phyloP scores from a whole-genome alignment of 2,888 invertebrate species.

The Napeogenes inachia region DNA sequence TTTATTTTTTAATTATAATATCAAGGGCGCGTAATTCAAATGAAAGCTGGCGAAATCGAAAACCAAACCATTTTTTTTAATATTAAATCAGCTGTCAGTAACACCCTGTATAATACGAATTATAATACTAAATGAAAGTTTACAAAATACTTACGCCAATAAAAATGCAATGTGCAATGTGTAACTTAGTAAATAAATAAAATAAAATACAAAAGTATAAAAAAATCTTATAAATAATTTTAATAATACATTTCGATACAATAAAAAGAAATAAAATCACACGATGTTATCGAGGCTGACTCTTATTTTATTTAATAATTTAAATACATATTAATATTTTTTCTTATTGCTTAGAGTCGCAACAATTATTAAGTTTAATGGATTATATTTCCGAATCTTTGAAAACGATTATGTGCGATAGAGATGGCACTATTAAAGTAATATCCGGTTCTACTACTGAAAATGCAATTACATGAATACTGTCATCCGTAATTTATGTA shows the following conservation, averaged over 20 bases:
- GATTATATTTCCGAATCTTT: too few relatives aligned
- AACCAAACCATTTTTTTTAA: too few relatives aligned
- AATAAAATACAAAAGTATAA: conserved; percentile 24
- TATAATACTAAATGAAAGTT: too few relatives aligned
- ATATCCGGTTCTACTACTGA: not conserved
- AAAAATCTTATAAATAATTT: conserved; percentile 13
- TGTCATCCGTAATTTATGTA: conserved; percentile 5
- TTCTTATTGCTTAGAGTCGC: not conserved
- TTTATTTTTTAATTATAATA: too few relatives aligned
- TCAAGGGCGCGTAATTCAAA: too few relatives aligned
- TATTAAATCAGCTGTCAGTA: too few relatives aligned
- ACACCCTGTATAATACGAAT: too few relatives aligned
- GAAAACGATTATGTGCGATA: too few relatives aligned
- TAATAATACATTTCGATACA: conserved; percentile 3
- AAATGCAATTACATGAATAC: not conserved
- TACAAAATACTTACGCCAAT: not conserved
- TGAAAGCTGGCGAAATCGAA: too few relatives aligned
- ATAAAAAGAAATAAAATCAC: conserved; percentile 10
- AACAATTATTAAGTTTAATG: not conserved
- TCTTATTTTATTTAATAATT: conserved; percentile 10
- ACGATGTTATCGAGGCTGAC: conserved; percentile 18
- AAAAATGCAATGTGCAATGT: conserved; percentile 10
- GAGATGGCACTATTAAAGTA: too few relatives aligned
- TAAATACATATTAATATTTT: not conserved
- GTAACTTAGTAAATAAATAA: conserved; percentile 7